phyloP scores from a whole-genome alignment of 1,140 invertebrate species.

The Papilio xuthus region DNA sequence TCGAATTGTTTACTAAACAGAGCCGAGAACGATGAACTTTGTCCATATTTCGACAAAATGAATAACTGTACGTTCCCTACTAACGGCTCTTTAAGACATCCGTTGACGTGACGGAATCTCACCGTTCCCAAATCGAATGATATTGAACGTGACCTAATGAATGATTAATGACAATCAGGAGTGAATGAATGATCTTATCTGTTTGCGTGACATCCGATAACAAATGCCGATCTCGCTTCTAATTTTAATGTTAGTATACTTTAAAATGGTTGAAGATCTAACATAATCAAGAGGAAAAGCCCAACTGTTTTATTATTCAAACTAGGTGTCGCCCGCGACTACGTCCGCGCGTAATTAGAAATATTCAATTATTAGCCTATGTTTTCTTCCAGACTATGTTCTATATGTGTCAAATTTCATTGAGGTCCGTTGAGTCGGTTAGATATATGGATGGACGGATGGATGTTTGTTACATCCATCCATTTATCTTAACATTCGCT shows the following conservation, averaged over 20 bases:
- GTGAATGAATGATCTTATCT: slow-evolving; percentile 1
- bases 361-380: too few species aligned
- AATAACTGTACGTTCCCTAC: slow-evolving; percentile 30
- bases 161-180: background rate
- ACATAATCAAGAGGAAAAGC: too few species aligned
- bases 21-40: slow-evolving; percentile 28
- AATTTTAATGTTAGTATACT: too few species aligned
- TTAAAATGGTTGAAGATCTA: background rate
- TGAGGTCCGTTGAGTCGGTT: too few species aligned
- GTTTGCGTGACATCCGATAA: slow-evolving; percentile 15
- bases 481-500: too few species aligned
- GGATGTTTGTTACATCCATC: too few species aligned
- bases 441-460: too few species aligned
- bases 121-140: slow-evolving; percentile 12
- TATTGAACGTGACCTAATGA: slow-evolving; percentile 28
- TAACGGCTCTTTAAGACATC: slow-evolving; percentile 34
- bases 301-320: too few species aligned
- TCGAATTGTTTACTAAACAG: slow-evolving; percentile 31
- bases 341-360: too few species aligned
- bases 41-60: slow-evolving; percentile 20
- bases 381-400: too few species aligned
- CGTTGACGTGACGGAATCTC: slow-evolving; percentile 27
- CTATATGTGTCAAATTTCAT: too few species aligned
- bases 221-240: background rate
- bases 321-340: too few species aligned